phyloP scores from a whole-genome alignment of 2,797 vertebrate genomes.

The Hipposideros larvatus region DNA sequence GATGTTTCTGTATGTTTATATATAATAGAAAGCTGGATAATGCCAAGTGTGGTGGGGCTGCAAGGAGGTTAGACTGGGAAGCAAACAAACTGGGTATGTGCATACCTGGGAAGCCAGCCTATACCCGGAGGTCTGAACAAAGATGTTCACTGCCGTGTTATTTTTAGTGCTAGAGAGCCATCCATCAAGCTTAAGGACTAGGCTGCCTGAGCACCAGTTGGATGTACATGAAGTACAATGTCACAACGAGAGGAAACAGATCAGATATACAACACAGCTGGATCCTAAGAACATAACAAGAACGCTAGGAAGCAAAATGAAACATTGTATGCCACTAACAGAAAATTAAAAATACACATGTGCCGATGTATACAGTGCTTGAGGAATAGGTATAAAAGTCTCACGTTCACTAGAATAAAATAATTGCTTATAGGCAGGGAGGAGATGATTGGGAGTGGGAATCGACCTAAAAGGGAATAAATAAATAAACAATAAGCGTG shows the following conservation, averaged over 20 bases:
- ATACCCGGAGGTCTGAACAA: not conserved
- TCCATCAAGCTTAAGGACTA: not conserved
- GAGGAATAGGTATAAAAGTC: not conserved
- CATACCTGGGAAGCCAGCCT: not conserved
- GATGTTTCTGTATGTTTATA: not conserved
- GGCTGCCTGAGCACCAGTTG: not conserved
- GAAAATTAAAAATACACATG: not conserved
- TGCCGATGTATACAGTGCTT: not conserved
- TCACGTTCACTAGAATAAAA: not conserved
- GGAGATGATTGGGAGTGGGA: not conserved
- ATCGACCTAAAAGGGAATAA: not conserved
- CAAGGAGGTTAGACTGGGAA: not conserved
- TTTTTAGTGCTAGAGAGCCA: not conserved
- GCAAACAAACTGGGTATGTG: fast-evolving
- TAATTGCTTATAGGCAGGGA: not conserved
- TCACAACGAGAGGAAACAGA: not conserved
- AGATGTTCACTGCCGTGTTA: not conserved
- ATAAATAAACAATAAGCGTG: not conserved
- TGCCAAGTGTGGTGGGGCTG: not conserved
- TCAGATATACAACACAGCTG: not conserved
- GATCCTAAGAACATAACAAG: not conserved
- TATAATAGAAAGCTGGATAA: not conserved
- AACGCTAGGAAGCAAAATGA: not conserved
- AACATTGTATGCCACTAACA: not conserved
- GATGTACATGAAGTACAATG: fast-evolving